Percentiles rank a stretch among this genome's conserved stretches.
These are phyloP conservation scores for Drosophila fulvimacula DNA, from an alignment of 2,888 invertebrate species.

Conservation along the genomic window DNA sequence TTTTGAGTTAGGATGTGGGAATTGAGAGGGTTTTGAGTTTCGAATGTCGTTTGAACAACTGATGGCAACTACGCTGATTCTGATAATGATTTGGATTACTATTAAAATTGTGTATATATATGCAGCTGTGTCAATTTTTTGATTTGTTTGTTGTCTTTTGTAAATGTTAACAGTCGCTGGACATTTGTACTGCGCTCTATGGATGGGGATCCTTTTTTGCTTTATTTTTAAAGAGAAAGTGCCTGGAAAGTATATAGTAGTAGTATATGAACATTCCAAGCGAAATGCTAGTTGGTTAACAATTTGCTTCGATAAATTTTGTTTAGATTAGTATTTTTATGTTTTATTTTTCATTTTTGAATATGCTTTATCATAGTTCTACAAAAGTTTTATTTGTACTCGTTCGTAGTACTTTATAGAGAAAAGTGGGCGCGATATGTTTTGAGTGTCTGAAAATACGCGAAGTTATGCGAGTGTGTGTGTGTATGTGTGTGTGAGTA, in stretches of 20 bases:
- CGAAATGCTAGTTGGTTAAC: slow-evolving; percentile 36
- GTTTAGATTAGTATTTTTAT: slow-evolving; percentile 6
- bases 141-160: slow-evolving; percentile 40
- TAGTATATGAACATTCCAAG: slow-evolving; percentile 31
- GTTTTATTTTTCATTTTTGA: slow-evolving; percentile 13
- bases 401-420: slow-evolving; percentile 42
- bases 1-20: slow-evolving; percentile 30
- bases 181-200: slow-evolving; percentile 52
- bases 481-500: slow-evolving; percentile 16
- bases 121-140: slow-evolving; percentile 33
- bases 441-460: slow-evolving; percentile 32
- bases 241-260: slow-evolving; percentile 39
- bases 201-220: slow-evolving; percentile 18
- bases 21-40: slow-evolving; percentile 31
- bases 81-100: slow-evolving; percentile 6
- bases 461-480: slow-evolving; percentile 8
- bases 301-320: slow-evolving; percentile 41
- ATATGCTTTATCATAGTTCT: slow-evolving; percentile 41
- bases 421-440: slow-evolving; percentile 72
- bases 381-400: slow-evolving; percentile 40
- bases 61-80: slow-evolving; percentile 39
- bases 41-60: slow-evolving; percentile 4
- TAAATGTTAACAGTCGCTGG: slow-evolving; percentile 57
- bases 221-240: slow-evolving; percentile 40
- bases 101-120: slow-evolving; percentile 4